A percentile compares a stretch with the other conserved stretches of the same genome.
Conservation (phyloP, 2,888 invertebrate species). For the Serrognathus titanus region DNA sequence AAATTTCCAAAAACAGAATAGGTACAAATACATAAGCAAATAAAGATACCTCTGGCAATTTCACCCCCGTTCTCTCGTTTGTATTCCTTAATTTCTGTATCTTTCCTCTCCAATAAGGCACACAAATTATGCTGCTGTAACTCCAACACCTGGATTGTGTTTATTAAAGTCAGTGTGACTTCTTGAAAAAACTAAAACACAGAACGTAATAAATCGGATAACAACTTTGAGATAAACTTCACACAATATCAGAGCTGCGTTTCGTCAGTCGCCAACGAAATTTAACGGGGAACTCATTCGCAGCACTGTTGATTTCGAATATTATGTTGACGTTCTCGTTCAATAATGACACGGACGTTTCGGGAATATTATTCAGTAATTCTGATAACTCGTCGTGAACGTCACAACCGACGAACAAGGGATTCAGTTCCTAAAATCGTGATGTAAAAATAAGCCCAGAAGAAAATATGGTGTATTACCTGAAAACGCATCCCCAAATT, state of each 20-base stretch:
- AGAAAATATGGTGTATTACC: background rate
- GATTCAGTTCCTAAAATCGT: background rate
- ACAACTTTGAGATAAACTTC: background rate
- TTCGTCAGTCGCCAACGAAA: background rate
- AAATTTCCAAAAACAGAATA: background rate
- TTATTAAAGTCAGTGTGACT: constrained; percentile 44
- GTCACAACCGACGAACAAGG: background rate
- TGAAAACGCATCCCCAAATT: background rate
- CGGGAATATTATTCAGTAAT: background rate
- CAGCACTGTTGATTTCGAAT: background rate
- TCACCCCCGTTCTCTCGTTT: constrained; percentile 49
- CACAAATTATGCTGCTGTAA: constrained; percentile 49
- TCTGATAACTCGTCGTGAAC: background rate
- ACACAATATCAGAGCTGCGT: background rate
- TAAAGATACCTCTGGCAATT: constrained; percentile 47
- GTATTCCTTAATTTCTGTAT: constrained; percentile 56
- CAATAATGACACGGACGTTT: background rate
- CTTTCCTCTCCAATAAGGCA: constrained; percentile 51
- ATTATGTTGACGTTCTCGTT: background rate
- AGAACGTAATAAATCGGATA: constrained; percentile 15
- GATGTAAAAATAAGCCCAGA: too few species aligned
- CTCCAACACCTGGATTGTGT: constrained; percentile 50
- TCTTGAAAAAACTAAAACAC: constrained; percentile 37
- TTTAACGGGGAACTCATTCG: background rate
- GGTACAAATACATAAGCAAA: background rate